A percentile compares a stretch with the other conserved stretches of the same genome.
Conservation (phyloP, 2,113 vertebrate species). For the Anas platyrhynchos region DNA sequence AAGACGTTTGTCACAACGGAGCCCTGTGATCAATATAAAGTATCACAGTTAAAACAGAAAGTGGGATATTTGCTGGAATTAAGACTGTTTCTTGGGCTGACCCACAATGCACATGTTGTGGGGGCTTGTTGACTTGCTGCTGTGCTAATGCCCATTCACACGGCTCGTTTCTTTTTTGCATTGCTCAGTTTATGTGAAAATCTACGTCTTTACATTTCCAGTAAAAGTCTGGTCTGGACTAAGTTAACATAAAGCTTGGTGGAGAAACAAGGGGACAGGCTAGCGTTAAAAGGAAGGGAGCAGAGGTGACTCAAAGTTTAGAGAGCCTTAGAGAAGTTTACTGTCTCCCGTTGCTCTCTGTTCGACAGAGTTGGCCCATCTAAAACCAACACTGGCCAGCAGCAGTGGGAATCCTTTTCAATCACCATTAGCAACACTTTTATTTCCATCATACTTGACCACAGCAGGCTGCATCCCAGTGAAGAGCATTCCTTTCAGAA, state of each 20-base stretch:
- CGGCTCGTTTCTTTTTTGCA: not conserved
- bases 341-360: slow-evolving; percentile 74
- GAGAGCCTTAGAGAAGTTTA: slow-evolving; percentile 72
- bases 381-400: slow-evolving; percentile 73
- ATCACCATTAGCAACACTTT: slow-evolving; percentile 81
- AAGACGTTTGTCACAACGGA: not conserved
- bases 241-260: slow-evolving; percentile 38
- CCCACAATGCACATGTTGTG: not conserved
- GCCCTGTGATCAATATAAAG: not conserved
- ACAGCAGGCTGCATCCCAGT: slow-evolving; percentile 69
- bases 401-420: slow-evolving; percentile 81
- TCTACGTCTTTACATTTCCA: not conserved
- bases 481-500: slow-evolving; percentile 78
- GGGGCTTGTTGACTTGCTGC: not conserved
- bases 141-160: not conserved
- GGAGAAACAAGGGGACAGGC: not conserved
- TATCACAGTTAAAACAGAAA: not conserved
- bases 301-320: slow-evolving; percentile 74
- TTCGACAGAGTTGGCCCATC: slow-evolving; percentile 70
- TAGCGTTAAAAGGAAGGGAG: slow-evolving; percentile 49
- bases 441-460: slow-evolving; percentile 79
- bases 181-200: not conserved
- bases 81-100: not conserved
- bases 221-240: not conserved
- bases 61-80: not conserved